phyloP scores from a whole-genome alignment of 2,113 vertebrate species.

The Rhinichthys klamathensis region DNA sequence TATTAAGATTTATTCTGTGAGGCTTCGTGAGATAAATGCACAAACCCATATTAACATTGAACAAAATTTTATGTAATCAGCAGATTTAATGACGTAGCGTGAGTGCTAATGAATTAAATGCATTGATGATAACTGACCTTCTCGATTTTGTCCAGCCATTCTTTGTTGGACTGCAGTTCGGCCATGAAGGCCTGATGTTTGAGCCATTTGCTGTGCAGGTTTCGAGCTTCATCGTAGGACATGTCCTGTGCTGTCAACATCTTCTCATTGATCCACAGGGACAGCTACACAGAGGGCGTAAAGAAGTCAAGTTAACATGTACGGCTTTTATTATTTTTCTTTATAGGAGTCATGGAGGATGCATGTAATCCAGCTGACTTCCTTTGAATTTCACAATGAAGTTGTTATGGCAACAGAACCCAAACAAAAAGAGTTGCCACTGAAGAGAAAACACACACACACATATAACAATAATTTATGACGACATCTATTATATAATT shows the following conservation, averaged over 20 bases:
- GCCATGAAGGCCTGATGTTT: slow-evolving; percentile 92
- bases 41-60: neutral
- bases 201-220: slow-evolving; percentile 92
- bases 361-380: too few relatives aligned
- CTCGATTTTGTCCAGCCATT: slow-evolving; percentile 98
- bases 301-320: neutral
- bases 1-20: too few relatives aligned
- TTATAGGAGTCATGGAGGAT: too few relatives aligned
- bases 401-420: too few relatives aligned
- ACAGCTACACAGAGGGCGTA: slow-evolving; percentile 75
- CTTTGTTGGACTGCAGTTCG: slow-evolving; percentile 95
- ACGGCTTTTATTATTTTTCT: neutral
- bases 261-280: slow-evolving; percentile 98
- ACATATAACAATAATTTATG: too few relatives aligned
- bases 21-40: neutral
- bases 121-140: slow-evolving; percentile 75
- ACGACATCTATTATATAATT: too few relatives aligned
- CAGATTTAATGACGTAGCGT: neutral
- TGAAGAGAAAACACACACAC: neutral
- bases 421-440: neutral
- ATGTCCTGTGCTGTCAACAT: slow-evolving; percentile 99
- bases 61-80: neutral
- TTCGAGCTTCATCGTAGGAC: slow-evolving; percentile 98
- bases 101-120: neutral
- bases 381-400: too few relatives aligned